A percentile compares a stretch with the other conserved stretches of the same genome.
Evolutionary conservation across 1,140 invertebrate genomes (phyloP).

Genomic region (Ceratosolen fusciceps): DNA sequence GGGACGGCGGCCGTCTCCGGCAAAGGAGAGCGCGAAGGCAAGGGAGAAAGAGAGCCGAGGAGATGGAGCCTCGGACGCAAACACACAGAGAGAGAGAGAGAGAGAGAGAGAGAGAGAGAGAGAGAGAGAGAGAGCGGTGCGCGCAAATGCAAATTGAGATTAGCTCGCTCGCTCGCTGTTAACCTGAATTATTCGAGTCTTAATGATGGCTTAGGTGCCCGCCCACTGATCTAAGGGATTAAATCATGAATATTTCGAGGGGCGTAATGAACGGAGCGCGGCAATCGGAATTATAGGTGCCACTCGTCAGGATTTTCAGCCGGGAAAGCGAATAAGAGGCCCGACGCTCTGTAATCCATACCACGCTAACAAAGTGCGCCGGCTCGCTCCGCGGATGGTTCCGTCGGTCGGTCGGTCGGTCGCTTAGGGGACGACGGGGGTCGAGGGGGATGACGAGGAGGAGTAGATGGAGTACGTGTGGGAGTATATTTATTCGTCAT

Average conservation of each 20-base stretch:
- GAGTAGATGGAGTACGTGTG: too few relatives aligned
- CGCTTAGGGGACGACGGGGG: too few relatives aligned
- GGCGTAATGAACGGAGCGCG: conserved; percentile 64
- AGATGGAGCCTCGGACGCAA: conserved; percentile 10
- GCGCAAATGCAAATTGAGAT: conserved; percentile 70
- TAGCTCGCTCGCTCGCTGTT: conserved; percentile 68
- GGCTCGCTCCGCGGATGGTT: too few relatives aligned
- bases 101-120: too few relatives aligned
- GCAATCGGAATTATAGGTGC: conserved; percentile 50
- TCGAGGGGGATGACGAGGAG: not conserved
- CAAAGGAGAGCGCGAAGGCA: too few relatives aligned
- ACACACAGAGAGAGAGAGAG: too few relatives aligned
- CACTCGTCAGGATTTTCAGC: conserved; percentile 58
- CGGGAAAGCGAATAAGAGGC: conserved; percentile 47
- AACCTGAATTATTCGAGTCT: conserved; percentile 73
- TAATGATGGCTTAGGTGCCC: conserved; percentile 71
- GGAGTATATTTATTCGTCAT: conserved; percentile 43
- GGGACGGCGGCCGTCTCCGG: too few relatives aligned
- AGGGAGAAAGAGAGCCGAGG: too few relatives aligned
- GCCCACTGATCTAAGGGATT: conserved; percentile 70
- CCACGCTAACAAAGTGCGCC: not conserved
- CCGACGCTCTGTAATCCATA: conserved; percentile 34
- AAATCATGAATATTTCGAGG: conserved; percentile 69
- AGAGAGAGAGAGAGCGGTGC: conserved; percentile 25
- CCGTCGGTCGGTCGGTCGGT: too few relatives aligned